These are phyloP conservation scores for Leucania comma DNA, from an alignment of 2,888 invertebrate genomes.

Conservation along the genomic window DNA sequence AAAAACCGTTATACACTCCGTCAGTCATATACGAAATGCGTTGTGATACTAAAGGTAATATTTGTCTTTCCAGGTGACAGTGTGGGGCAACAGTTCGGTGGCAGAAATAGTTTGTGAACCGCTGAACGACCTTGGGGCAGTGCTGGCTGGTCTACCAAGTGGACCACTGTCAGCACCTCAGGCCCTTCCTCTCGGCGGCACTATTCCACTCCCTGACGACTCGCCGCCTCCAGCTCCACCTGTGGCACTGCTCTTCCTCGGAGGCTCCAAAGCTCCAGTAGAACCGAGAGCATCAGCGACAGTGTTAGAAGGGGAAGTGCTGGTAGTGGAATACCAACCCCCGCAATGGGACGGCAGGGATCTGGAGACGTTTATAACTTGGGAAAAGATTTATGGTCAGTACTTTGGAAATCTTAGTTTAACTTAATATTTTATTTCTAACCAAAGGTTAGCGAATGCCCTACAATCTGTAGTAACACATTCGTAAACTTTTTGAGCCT, in stretches of 20 bases:
- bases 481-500: constrained; percentile 21
- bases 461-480: constrained; percentile 21
- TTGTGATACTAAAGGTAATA: constrained; percentile 37
- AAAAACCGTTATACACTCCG: constrained; percentile 48
- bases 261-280: constrained; percentile 92
- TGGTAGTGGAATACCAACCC: constrained; percentile 91
- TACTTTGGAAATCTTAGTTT: constrained; percentile 32
- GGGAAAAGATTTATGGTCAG: constrained; percentile 89
- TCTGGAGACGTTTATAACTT: constrained; percentile 85
- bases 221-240: constrained; percentile 77
- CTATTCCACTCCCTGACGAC: constrained; percentile 77
- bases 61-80: constrained; percentile 81
- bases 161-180: constrained; percentile 82
- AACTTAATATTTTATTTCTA: constrained; percentile 15
- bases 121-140: constrained; percentile 84
- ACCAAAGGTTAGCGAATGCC: constrained; percentile 28
- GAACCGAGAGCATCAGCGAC: constrained; percentile 91
- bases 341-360: constrained; percentile 90
- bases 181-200: constrained; percentile 77
- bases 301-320: constrained; percentile 91
- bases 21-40: constrained; percentile 43
- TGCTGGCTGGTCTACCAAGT: constrained; percentile 82
- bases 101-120: constrained; percentile 87
- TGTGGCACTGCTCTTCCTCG: constrained; percentile 89
- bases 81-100: constrained; percentile 84